Evolutionary conservation across 2,888 invertebrate genomes (phyloP), one percentile per base, ranked within the genome.

Genomic region (Apoderus coryli): DNA sequence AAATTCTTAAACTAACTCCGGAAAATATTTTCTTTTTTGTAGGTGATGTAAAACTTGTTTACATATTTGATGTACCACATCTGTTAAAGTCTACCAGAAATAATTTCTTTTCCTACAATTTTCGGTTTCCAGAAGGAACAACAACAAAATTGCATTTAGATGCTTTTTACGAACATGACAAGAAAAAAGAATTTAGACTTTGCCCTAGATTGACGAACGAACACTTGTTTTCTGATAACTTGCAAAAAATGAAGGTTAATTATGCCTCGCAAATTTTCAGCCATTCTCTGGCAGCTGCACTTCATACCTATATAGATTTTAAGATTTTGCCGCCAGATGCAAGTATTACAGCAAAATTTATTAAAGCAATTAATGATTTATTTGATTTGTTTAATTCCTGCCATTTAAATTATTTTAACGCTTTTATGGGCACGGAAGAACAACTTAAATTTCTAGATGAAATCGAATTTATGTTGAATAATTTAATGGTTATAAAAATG

Each of bases 291-390:
- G 26, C 30, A 16, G 25, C 12, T 10, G 35, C 32, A 6, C 24
- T 35, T 14, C 10, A 29, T 23, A 26, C 29, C 3, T 35, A 35
- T 22, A 33, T 33, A 10, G 25, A 35, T 23, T 33, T 35, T 29
- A 12, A 29, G 10, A 13, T 15, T 14, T 14, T 35, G 11, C 29
- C 35, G 10, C 10, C 15, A 33, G 29, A 36, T 16, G 36, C 27
- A 10, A 15, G 4, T 9, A 10, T n/a, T 7, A 32, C 35, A 14
- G 35, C 32, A 10, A 22, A 25, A 6, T 35, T 35, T 14, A 29
- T 35, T 16, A 4, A 14, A 16, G 29, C 19, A 11, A 35, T 32
- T 16, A 32, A 32, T 26, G 22, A 14, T 10, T 19, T 35, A n/a
- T 35, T 35, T 23, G 28, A 31, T 14, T 11, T 30, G 4, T 13